Conservation (phyloP, 2,797 vertebrate genomes). For the Graptemys geographica region DNA sequence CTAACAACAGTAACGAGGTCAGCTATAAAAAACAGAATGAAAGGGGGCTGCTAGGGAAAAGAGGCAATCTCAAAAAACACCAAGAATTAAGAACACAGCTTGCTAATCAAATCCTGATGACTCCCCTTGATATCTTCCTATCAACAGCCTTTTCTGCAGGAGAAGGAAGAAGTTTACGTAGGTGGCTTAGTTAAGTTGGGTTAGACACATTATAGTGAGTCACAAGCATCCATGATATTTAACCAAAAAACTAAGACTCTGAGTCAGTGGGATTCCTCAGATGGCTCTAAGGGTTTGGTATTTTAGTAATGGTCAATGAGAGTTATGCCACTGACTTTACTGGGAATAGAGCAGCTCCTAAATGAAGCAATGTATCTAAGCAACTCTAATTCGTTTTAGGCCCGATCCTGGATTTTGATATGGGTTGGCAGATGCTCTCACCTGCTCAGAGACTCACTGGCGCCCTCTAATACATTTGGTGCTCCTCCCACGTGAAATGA, state of each 20-base stretch:
- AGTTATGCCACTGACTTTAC: not conserved
- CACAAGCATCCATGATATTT: conserved; percentile 49
- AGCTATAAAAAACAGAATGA: conserved; percentile 76
- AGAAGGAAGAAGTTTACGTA: conserved; percentile 74
- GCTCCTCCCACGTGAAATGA: fast-evolving
- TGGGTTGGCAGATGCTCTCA: not conserved
- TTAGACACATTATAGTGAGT: conserved; percentile 43
- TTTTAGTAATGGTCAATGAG: fast-evolving
- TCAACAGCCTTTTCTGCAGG: conserved; percentile 76
- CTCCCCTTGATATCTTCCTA: conserved; percentile 77
- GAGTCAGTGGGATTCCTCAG: conserved; percentile 22
- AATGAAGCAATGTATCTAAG: not conserved
- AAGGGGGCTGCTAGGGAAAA: conserved; percentile 79
- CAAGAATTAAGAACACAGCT: conserved; percentile 74
- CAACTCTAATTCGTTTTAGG: not conserved
- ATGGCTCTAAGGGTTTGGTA: not conserved
- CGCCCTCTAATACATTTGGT: fast-evolving
- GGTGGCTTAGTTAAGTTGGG: conserved; percentile 62
- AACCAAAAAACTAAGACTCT: conserved; percentile 11
- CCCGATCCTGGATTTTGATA: not conserved
- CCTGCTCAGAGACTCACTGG: not conserved
- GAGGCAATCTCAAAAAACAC: conserved; percentile 74
- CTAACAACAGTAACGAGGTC: conserved; percentile 82
- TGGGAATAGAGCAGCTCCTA: not conserved
- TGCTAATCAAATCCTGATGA: conserved; percentile 74